phyloP scores from a whole-genome alignment of 1,140 invertebrate species.

The Lucilia sericata region DNA sequence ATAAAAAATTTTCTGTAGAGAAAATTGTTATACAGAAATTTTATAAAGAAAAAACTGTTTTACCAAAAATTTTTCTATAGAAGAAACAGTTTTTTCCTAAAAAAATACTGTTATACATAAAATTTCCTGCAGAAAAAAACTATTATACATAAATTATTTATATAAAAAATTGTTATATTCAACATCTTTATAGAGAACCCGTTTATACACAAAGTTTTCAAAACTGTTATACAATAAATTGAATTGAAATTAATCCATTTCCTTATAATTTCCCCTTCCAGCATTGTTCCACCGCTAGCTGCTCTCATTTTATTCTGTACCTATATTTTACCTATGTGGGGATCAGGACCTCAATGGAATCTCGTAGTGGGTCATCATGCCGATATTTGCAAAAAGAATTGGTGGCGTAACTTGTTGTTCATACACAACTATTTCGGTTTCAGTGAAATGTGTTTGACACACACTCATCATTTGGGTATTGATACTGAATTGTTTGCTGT shows the following conservation, averaged over 20 bases:
- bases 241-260: background rate
- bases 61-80: no score
- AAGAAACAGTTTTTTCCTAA: no score
- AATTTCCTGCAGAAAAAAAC: no score
- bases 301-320: slow-evolving; percentile 77
- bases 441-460: slow-evolving; percentile 77
- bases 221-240: no score
- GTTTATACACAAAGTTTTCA: no score
- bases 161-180: no score
- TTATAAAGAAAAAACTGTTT: no score
- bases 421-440: slow-evolving; percentile 78
- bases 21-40: no score
- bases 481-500: slow-evolving; percentile 85
- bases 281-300: slow-evolving; percentile 73
- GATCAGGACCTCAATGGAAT: slow-evolving; percentile 77
- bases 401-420: slow-evolving; percentile 76
- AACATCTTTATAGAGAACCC: no score
- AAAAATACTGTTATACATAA: no score
- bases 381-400: slow-evolving; percentile 73
- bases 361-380: slow-evolving; percentile 74
- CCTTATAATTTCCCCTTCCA: slow-evolving; percentile 53
- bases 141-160: no score
- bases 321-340: slow-evolving; percentile 72
- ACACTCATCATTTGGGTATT: slow-evolving; percentile 83
- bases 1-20: no score